Percentiles rank a stretch among this genome's conserved stretches.
Conservation (phyloP, 2,888 invertebrate species). For the Ectemnius cavifrons region DNA sequence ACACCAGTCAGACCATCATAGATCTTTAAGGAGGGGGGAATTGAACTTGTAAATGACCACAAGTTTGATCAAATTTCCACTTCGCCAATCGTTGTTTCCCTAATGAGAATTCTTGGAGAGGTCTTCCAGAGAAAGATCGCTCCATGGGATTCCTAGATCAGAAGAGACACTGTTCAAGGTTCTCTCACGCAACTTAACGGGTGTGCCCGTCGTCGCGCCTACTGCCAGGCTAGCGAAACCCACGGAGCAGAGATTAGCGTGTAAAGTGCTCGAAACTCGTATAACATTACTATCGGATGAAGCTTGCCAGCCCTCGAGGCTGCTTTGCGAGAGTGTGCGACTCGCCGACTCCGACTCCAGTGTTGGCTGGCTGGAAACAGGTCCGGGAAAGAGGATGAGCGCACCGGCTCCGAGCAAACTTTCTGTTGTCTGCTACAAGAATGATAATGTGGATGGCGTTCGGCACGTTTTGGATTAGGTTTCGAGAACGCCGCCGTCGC, state of each 20-base stretch:
- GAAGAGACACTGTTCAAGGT: conserved; percentile 3
- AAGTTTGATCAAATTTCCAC: no score
- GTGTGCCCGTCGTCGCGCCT: conserved; percentile 24
- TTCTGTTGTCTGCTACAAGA: conserved; percentile 72
- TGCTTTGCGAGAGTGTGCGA: conserved; percentile 3
- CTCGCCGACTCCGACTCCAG: background rate
- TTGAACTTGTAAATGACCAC: no score
- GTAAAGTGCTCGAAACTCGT: conserved; percentile 69
- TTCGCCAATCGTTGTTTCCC: conserved; percentile 29
- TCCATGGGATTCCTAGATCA: no score
- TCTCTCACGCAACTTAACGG: conserved; percentile 28
- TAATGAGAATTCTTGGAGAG: conserved; percentile 41
- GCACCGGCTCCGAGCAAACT: conserved; percentile 66
- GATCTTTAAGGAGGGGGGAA: no score
- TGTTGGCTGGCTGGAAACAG: background rate
- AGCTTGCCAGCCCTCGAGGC: conserved; percentile 33
- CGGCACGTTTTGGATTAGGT: conserved; percentile 73
- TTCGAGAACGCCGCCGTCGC: conserved; percentile 46
- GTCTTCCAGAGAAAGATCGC: conserved; percentile 11
- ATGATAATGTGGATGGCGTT: conserved; percentile 71
- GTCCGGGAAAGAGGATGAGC: conserved; percentile 32
- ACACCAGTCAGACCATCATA: no score
- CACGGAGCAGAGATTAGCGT: conserved; percentile 64
- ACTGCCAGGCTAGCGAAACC: background rate
- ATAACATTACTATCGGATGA: conserved; percentile 59